phyloP scores from a whole-genome alignment of 2,797 vertebrate genomes.

The Myripristis jacobus region DNA sequence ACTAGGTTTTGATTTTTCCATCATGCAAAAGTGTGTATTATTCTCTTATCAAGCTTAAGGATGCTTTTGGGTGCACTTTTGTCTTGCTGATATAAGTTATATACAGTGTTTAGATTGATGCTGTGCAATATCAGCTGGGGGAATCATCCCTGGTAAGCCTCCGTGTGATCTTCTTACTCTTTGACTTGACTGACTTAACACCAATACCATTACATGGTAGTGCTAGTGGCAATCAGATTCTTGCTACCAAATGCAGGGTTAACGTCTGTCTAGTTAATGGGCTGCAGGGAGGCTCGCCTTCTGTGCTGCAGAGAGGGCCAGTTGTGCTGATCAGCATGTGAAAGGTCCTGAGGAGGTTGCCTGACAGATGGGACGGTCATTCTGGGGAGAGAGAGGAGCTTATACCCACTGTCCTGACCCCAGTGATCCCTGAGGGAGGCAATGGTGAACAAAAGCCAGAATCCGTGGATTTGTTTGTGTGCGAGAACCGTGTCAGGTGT shows the following conservation, averaged over 20 bases:
- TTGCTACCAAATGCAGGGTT: background rate
- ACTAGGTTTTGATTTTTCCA: background rate
- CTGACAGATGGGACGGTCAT: constrained; percentile 75
- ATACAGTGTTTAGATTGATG: background rate
- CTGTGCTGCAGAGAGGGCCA: constrained; percentile 33
- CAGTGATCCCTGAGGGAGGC: constrained; percentile 52
- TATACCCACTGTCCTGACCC: constrained; percentile 59
- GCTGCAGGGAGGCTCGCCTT: constrained; percentile 6
- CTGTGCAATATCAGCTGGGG: background rate
- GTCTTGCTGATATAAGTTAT: background rate
- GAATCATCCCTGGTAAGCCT: background rate
- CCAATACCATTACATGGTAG: background rate
- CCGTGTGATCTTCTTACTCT: background rate
- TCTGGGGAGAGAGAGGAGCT: constrained; percentile 61
- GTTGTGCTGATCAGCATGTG: constrained; percentile 49
- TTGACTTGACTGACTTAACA: background rate
- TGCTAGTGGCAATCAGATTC: background rate
- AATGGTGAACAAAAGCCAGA: constrained; percentile 30
- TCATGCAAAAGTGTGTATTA: background rate
- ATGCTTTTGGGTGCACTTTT: background rate
- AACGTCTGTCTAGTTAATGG: constrained; percentile 31
- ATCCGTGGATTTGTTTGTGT: constrained; percentile 30
- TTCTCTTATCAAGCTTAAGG: background rate
- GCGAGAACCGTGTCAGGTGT: background rate
- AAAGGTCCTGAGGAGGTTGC: constrained; percentile 58